Evolutionary conservation across 2,113 vertebrate species (phyloP).

Genomic region (Neogobius melanostomus): DNA sequence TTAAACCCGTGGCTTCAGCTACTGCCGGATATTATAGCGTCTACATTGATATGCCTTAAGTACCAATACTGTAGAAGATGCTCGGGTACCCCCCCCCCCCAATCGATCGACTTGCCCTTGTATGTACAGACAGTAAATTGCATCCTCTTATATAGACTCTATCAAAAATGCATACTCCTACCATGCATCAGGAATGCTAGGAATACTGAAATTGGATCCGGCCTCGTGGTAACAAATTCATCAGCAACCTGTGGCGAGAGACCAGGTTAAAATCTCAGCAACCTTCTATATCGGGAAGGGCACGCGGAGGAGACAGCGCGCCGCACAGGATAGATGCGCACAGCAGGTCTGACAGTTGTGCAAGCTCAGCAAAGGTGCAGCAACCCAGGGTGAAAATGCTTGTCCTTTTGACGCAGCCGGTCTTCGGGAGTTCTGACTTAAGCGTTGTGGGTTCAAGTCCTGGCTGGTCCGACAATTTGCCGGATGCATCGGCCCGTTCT

Average conservation of each 20-base stretch:
- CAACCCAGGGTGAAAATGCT: conserved; percentile 49
- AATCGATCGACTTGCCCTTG: conserved; percentile 46
- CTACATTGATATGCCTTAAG: conserved; percentile 14
- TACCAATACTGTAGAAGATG: no score
- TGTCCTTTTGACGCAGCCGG: conserved; percentile 44
- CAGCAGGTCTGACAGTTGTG: conserved; percentile 54
- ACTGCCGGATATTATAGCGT: conserved; percentile 35
- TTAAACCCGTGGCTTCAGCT: conserved; percentile 39
- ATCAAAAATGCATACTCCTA: conserved; percentile 42
- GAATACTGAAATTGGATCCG: conserved; percentile 53
- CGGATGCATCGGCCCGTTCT: no score
- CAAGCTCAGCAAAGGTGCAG: conserved; percentile 54
- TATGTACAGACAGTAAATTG: conserved; percentile 58
- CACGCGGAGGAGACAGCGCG: conserved; percentile 39
- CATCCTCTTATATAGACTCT: conserved; percentile 44
- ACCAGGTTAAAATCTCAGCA: conserved; percentile 47
- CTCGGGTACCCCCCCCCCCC: background rate
- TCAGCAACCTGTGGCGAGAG: conserved; percentile 52
- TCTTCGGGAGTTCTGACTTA: no score
- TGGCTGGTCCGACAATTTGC: no score
- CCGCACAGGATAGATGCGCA: conserved; percentile 28
- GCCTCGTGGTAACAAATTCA: conserved; percentile 49
- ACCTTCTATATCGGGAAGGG: conserved; percentile 53
- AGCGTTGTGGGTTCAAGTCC: no score
- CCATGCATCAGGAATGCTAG: conserved; percentile 53